phyloP scores from a whole-genome alignment of 2,113 vertebrate species.

The Spheniscus mendiculus region DNA sequence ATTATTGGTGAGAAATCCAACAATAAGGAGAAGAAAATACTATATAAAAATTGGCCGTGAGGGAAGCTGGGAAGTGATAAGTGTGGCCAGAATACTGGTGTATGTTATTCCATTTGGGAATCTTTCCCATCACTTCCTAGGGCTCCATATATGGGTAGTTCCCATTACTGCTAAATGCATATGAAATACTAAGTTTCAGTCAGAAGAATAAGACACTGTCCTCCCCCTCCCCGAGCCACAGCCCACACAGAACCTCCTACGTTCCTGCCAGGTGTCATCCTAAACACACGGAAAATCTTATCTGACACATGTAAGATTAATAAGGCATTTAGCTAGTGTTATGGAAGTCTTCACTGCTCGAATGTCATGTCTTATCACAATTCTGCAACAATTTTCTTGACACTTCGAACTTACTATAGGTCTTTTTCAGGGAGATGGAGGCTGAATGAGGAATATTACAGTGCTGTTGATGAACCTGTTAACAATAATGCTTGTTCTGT shows the following conservation, averaged over 20 bases:
- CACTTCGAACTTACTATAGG: slow-evolving; percentile 36
- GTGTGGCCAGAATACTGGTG: not conserved
- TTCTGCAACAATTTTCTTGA: slow-evolving; percentile 17
- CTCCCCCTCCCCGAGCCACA: not conserved
- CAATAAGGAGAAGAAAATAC: not conserved
- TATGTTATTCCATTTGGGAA: not conserved
- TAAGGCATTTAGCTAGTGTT: not conserved
- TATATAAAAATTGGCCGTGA: not conserved
- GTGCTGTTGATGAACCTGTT: not conserved
- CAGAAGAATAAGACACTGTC: not conserved
- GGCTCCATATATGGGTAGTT: not conserved
- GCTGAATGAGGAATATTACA: not conserved
- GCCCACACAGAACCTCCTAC: not conserved
- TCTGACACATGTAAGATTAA: slow-evolving; percentile 7
- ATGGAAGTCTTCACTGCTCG: not conserved
- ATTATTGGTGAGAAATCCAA: not conserved
- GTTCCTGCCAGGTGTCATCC: not conserved
- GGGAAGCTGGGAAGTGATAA: not conserved
- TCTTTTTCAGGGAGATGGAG: not conserved
- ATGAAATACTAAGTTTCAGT: not conserved
- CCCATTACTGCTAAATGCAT: not conserved
- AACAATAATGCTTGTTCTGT: not conserved
- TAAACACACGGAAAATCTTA: not conserved
- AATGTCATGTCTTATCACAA: not conserved
- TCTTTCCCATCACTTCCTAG: not conserved